Conservation (phyloP, 2,113 vertebrate species). For the Amphiprion ocellaris region DNA sequence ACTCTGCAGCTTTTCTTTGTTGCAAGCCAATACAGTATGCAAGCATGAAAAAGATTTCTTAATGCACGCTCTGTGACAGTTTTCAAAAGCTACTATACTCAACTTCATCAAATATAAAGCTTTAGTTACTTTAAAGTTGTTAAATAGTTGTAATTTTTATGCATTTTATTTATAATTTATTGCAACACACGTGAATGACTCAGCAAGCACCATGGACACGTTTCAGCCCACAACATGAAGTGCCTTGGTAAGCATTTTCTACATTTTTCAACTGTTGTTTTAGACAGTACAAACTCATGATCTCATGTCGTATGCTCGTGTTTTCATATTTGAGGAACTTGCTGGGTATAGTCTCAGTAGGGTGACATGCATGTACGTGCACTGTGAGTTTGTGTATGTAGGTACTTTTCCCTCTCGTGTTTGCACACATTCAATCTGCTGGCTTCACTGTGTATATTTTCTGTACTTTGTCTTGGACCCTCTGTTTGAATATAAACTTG, state of each 20-base stretch:
- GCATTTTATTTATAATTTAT: background rate
- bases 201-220: background rate
- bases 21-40: no score
- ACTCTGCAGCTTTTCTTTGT: no score
- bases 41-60: background rate
- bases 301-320: constrained; percentile 51
- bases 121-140: background rate
- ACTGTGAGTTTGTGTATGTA: constrained; percentile 34
- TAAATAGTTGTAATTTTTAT: background rate
- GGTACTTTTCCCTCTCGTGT: constrained; percentile 37
- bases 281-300: constrained; percentile 39
- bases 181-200: constrained; percentile 1
- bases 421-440: constrained; percentile 43
- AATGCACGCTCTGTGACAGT: no score
- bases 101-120: background rate
- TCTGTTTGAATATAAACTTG: constrained; percentile 35
- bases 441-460: constrained; percentile 29
- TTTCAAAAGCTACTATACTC: background rate
- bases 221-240: constrained; percentile 24
- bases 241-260: constrained; percentile 52
- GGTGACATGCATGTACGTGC: constrained; percentile 27
- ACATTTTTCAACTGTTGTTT: constrained; percentile 35
- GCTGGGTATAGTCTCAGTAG: background rate
- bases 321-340: constrained; percentile 65
- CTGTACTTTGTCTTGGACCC: constrained; percentile 4